These are phyloP conservation scores for Papilio demoleus DNA, from an alignment of 2,888 invertebrate species.

Conservation along the genomic window DNA sequence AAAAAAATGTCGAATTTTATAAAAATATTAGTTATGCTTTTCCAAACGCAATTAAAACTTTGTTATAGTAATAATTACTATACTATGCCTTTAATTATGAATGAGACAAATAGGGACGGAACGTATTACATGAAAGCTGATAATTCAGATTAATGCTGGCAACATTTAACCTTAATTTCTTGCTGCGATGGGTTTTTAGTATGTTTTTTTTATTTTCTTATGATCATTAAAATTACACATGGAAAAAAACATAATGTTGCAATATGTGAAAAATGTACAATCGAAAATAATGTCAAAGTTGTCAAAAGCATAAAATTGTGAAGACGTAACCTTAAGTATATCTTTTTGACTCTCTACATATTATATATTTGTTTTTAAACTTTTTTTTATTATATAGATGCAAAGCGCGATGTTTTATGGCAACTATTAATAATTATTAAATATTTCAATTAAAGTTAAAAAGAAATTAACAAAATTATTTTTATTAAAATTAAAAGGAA, in stretches of 20 bases:
- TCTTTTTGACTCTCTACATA: neutral
- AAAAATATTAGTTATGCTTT: constrained; percentile 1
- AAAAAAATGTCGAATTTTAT: constrained; percentile 1
- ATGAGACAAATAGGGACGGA: constrained; percentile 6
- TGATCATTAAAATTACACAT: neutral
- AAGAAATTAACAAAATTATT: neutral
- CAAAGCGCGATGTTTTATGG: neutral
- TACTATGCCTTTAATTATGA: neutral
- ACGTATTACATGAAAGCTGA: neutral
- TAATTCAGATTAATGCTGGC: neutral
- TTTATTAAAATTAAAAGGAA: neutral
- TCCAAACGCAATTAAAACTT: neutral
- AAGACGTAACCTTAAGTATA: neutral
- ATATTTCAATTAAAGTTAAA: neutral
- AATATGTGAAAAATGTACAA: neutral
- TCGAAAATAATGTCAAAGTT: neutral
- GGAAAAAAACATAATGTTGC: neutral
- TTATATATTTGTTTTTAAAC: too few species aligned
- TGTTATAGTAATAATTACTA: neutral
- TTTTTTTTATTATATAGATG: neutral
- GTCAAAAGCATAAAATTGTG: neutral
- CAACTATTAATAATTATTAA: neutral
- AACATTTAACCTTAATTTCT: neutral
- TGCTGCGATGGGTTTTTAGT: neutral
- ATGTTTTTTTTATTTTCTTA: neutral